Conservation (phyloP, 2,797 vertebrate genomes). For the Rachycentron canadum region DNA sequence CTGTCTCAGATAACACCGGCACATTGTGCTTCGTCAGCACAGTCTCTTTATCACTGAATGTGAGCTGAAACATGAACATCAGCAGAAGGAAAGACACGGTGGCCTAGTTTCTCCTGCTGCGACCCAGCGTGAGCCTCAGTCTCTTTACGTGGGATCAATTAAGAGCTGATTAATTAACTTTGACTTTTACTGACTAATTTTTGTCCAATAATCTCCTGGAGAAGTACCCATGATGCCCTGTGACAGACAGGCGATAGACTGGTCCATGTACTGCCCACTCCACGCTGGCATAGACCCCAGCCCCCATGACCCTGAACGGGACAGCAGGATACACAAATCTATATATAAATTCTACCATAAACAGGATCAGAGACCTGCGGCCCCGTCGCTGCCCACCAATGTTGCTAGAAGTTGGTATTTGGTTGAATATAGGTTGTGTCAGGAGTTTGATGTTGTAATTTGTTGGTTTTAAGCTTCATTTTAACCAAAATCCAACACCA, state of each 20-base stretch:
- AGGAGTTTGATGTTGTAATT: no score
- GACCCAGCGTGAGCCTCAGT: slow-evolving; percentile 16
- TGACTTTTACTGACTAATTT: not conserved
- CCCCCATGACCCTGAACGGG: not conserved
- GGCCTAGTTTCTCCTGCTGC: slow-evolving; percentile 29
- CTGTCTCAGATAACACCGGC: slow-evolving; percentile 58
- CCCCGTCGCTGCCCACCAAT: no score
- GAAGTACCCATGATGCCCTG: not conserved
- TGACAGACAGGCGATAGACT: not conserved
- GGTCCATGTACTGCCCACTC: not conserved
- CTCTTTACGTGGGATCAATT: slow-evolving; percentile 3
- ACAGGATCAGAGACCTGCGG: no score
- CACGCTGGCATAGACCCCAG: not conserved
- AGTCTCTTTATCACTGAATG: not conserved
- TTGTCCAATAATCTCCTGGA: not conserved
- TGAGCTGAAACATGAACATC: slow-evolving; percentile 31
- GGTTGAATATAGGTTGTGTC: no score
- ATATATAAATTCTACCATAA: no score
- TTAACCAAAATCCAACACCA: no score
- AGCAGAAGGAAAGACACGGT: slow-evolving; percentile 53
- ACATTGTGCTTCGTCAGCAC: slow-evolving; percentile 70
- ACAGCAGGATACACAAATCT: no score
- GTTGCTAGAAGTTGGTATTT: no score
- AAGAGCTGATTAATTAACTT: not conserved
- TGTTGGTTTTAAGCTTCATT: no score